Base-by-base conservation (phyloP, 2,888 invertebrate species). In the Mythimna lalbum region DNA sequence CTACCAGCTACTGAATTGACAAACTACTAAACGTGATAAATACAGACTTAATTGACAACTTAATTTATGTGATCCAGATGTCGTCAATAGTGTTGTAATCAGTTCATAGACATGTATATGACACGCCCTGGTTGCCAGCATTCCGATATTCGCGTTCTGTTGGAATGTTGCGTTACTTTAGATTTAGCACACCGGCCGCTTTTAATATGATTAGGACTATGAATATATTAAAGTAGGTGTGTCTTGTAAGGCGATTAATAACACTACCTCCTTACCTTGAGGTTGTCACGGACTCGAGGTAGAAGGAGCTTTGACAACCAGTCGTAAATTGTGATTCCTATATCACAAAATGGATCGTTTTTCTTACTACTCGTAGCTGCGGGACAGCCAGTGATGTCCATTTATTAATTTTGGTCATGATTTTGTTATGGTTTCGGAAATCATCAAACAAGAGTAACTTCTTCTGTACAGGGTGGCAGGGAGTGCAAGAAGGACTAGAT, bases 81-180 rank as follows among this genome's bases (percentile, higher is more conserved):
- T 76, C 43, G 56, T 70, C 36, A 57, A 67, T 47, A 57, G 65
- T 71, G 81, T 81, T 71, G 65, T 74, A 81, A 80, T 68, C 62
- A 80, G 72, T 69, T 55, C 55, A 43, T 52, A 21, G 39, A n/a
- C 43, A 61, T 62, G 62, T 75, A 68, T 63, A 63, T 39, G 74
- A 78, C 82, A 76, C 84, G 66, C 84, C 84, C 68, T 69, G 71
- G 68, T 80, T 53, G 70, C 65, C 31, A 12, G 71, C 84, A 80
- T 82, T 82, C 78, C 80, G 59, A 76, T 69, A 80, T 60, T 74
- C 23, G 61, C 56, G 49, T 80, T 76, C 56, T 59, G 36, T 80
- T 1, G 65, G 76, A 80, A 79, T 79, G 80, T 79, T 76, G 77
- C 68, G 67, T 68, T 79, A 76, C 63, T 61, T 21, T 17, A 63